These are phyloP conservation scores for Cantharis rustica DNA, from an alignment of 2,888 invertebrate genomes.

Conservation along the genomic window DNA sequence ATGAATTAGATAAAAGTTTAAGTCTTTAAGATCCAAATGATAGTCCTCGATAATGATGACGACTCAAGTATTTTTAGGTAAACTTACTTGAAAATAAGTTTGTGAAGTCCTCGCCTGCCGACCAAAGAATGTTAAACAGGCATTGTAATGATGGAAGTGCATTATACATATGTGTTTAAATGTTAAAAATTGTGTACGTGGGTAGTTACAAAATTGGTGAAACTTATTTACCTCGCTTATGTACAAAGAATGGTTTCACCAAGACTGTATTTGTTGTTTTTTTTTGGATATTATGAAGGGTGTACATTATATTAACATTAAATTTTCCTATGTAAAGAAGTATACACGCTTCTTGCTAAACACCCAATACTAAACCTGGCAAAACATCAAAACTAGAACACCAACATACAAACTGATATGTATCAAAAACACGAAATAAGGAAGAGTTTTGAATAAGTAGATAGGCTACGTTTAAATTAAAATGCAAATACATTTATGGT, in stretches of 20 bases:
- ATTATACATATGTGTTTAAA: slow-evolving; percentile 23
- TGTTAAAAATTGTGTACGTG: slow-evolving; percentile 24
- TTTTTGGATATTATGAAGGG: background rate
- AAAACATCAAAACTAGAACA: slow-evolving; percentile 42
- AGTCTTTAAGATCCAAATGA: slow-evolving; percentile 10
- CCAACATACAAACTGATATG: slow-evolving; percentile 32
- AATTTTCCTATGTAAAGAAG: slow-evolving; percentile 19
- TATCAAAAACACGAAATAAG: slow-evolving; percentile 23
- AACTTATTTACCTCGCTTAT: slow-evolving; percentile 9
- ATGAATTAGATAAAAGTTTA: slow-evolving; percentile 20
- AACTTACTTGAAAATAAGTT: slow-evolving; percentile 52
- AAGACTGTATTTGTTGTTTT: background rate
- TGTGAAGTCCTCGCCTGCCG: slow-evolving; percentile 53
- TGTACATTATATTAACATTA: background rate
- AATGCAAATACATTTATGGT: slow-evolving; percentile 7
- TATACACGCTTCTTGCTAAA: slow-evolving; percentile 33
- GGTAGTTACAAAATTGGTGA: slow-evolving; percentile 24
- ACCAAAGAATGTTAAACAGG: slow-evolving; percentile 44
- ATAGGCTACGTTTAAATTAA: slow-evolving; percentile 5
- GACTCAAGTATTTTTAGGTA: slow-evolving; percentile 26
- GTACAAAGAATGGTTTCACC: background rate
- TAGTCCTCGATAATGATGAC: slow-evolving; percentile 22
- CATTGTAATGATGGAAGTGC: slow-evolving; percentile 38
- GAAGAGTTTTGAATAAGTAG: background rate
- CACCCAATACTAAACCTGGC: slow-evolving; percentile 42